Conservation (phyloP, 2,797 vertebrate species). For the Galago senegalensis region DNA sequence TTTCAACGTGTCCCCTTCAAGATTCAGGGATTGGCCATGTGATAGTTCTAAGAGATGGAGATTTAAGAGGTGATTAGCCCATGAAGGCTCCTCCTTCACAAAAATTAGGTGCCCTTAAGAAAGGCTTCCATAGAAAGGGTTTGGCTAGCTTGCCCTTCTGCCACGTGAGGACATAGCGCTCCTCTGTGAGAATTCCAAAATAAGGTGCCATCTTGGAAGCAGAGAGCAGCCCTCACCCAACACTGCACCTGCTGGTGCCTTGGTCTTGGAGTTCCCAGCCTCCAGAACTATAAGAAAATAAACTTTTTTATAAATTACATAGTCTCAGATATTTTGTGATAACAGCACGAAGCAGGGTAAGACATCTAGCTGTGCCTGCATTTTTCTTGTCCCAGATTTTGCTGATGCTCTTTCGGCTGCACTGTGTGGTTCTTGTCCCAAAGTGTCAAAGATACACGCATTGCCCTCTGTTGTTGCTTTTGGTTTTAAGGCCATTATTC, state of each 20-base stretch:
- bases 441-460: background rate
- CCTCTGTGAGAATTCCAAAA: background rate
- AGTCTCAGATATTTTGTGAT: background rate
- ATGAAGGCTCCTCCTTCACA: background rate
- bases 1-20: background rate
- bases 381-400: slow-evolving; percentile 18
- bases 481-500: slow-evolving; percentile 58
- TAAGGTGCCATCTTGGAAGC: background rate
- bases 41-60: background rate
- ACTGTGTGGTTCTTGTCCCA: background rate
- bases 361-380: background rate
- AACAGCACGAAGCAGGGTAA: background rate
- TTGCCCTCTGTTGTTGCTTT: slow-evolving; percentile 31
- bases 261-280: background rate
- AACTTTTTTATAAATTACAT: background rate
- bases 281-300: background rate
- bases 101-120: background rate
- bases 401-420: background rate
- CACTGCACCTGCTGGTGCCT: background rate
- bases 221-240: background rate
- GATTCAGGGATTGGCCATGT: background rate
- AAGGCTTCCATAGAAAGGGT: background rate
- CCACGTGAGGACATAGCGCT: background rate
- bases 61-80: background rate
- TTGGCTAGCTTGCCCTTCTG: background rate